Conservation (phyloP, 2,888 invertebrate genomes). For the Disparrhopalites patrizii region DNA sequence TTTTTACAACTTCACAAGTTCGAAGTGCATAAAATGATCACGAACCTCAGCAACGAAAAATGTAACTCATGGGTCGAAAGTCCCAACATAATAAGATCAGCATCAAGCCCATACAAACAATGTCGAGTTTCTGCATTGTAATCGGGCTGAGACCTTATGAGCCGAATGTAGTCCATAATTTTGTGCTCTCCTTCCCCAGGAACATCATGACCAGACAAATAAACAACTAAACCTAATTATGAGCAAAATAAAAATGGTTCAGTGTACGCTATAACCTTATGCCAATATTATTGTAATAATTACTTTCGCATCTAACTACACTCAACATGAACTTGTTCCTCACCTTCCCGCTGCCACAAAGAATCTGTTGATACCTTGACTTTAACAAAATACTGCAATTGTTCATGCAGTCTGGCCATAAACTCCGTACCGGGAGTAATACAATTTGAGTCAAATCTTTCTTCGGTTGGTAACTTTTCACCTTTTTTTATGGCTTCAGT, state of each 20-base stretch:
- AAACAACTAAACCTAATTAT: conserved; percentile 31
- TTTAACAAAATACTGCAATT: conserved; percentile 77
- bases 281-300: too few species aligned
- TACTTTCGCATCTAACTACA: too few species aligned
- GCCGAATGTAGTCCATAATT: conserved; percentile 96
- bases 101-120: conserved; percentile 95
- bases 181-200: conserved; percentile 99
- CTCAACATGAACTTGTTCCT: too few species aligned
- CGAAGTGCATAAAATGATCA: conserved; percentile 7
- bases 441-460: conserved; percentile 93
- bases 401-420: conserved; percentile 83
- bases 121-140: conserved; percentile 90
- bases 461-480: conserved; percentile 70
- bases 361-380: conserved; percentile 64
- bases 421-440: conserved; percentile 95
- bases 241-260: not conserved
- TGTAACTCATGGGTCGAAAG: conserved; percentile 92
- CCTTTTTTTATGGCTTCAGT: conserved; percentile 71
- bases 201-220: conserved; percentile 53
- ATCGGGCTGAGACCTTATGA: conserved; percentile 70
- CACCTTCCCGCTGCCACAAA: conserved; percentile 81
- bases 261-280: too few species aligned
- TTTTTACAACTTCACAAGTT: too few species aligned
- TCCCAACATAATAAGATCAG: conserved; percentile 95
- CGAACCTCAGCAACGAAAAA: conserved; percentile 88